Evolutionary conservation across 2,113 vertebrate genomes (phyloP), one percentile per base, ranked within the genome.

Genomic region (Caloenas nicobarica): DNA sequence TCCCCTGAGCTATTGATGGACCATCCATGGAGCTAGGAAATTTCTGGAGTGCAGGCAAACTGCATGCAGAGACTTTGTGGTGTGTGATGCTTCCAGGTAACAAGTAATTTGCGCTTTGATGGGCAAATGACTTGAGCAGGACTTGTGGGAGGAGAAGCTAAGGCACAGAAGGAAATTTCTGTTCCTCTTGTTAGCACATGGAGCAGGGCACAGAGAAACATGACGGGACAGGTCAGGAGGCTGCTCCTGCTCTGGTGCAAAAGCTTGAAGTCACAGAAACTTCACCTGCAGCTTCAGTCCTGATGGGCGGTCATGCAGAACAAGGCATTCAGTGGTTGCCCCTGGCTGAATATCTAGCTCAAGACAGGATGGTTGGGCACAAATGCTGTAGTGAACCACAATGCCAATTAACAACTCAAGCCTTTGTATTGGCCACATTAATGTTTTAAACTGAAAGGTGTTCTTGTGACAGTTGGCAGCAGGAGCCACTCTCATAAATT

Each of bases 371-470:
- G 29, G 28, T 34, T 23, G 15, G 42, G 53, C 73, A 69, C 6
- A 7, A 48, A 40, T 0, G 6, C 36, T 25, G 88, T 79, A 51
- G 23, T 22, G 61, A 88, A 64, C 21, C 73, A 38, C 48, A 10
- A 36, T 76, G 57, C 33, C 48, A 79, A 5, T 33, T 79, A 81
- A 87, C 73, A 89, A 60, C 11, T 5, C 0, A 5, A 93, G 81
- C 70, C 73, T 64, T 84, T 64, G 61, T 23, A 48, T 42, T 2
- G 4, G 48, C 89, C 42, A 29, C 78, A 65, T 89, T 65, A 91
- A 93, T 89, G 78, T 82, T 96, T 93, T 91, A 95, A 79, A 76
- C 53, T 72, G 81, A 76, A 94, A 84, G 77, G 60, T 34, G 33
- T 33, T 79, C 21, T 50, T 50, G 36, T 58, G 56, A 58, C 88